A percentile compares a stretch with the other conserved stretches of the same genome.
Conservation (phyloP, 2,113 vertebrate species). For the Entelurus aequoreus region DNA sequence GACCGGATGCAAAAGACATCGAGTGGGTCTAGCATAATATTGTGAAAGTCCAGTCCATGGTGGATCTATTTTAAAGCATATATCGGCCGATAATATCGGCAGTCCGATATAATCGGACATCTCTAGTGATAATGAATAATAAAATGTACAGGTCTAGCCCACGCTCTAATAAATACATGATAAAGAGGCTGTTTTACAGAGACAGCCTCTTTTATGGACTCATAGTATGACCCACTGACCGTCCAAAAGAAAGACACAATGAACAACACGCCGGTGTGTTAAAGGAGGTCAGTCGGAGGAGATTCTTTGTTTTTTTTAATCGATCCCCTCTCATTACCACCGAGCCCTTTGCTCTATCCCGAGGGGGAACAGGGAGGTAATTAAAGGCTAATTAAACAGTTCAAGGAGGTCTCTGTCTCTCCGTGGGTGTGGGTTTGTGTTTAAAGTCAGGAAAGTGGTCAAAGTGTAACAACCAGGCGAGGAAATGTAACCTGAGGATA, state of each 20-base stretch:
- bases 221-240: constrained; percentile 24
- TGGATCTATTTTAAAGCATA: too few relatives aligned
- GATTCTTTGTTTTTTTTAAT: constrained; percentile 49
- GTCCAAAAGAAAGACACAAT: constrained; percentile 17
- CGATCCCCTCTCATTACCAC: constrained; percentile 65
- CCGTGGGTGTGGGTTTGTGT: not conserved
- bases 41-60: too few relatives aligned
- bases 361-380: constrained; percentile 53
- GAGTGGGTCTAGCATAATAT: too few relatives aligned
- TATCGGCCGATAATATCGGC: too few relatives aligned
- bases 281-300: constrained; percentile 29
- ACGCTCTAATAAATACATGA: not conserved
- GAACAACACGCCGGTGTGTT: constrained; percentile 24
- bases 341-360: constrained; percentile 53
- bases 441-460: constrained; percentile 1
- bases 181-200: too few relatives aligned
- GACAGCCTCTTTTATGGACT: not conserved
- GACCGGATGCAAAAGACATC: too few relatives aligned
- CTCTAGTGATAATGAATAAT: too few relatives aligned
- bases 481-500: constrained; percentile 26
- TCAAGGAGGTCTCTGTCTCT: constrained; percentile 27
- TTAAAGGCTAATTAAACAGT: constrained; percentile 68
- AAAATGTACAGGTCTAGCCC: constrained; percentile 13
- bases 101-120: too few relatives aligned
- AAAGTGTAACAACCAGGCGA: constrained; percentile 28